Conservation (phyloP, 2,113 vertebrate species). For the Scortum barcoo region DNA sequence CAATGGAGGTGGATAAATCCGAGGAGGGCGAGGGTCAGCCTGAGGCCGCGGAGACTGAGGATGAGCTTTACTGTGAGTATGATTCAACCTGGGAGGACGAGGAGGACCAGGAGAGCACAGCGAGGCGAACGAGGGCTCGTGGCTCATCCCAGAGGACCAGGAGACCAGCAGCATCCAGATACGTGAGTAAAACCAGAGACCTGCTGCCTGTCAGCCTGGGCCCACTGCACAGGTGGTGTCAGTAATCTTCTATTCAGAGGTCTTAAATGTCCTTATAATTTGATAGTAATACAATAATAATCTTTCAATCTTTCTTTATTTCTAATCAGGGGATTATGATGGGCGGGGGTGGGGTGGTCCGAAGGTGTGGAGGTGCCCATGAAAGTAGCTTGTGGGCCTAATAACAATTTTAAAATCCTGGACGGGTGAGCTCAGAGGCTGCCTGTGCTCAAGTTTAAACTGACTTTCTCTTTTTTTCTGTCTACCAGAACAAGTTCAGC, state of each 20-base stretch:
- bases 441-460: background rate
- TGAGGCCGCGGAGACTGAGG: background rate
- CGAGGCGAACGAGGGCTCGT: fast-evolving
- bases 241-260: background rate
- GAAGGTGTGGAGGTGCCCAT: too few relatives aligned
- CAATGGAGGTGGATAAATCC: too few relatives aligned
- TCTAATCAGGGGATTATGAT: too few relatives aligned
- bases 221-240: background rate
- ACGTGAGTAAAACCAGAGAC: background rate
- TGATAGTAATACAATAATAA: too few relatives aligned
- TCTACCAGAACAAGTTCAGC: slow-evolving; percentile 47
- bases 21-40: background rate
- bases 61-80: slow-evolving; percentile 64
- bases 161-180: fast-evolving
- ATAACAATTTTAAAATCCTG: too few relatives aligned
- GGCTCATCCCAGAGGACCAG: fast-evolving
- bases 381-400: too few relatives aligned
- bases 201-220: too few relatives aligned
- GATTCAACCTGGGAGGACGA: slow-evolving; percentile 78
- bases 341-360: too few relatives aligned
- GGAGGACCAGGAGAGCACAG: fast-evolving
- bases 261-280: background rate
- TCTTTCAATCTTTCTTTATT: too few relatives aligned
- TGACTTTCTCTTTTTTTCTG: background rate
- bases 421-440: too few relatives aligned